Base-by-base conservation (phyloP, 2,888 invertebrate genomes). In the Pedicia rivosa region DNA sequence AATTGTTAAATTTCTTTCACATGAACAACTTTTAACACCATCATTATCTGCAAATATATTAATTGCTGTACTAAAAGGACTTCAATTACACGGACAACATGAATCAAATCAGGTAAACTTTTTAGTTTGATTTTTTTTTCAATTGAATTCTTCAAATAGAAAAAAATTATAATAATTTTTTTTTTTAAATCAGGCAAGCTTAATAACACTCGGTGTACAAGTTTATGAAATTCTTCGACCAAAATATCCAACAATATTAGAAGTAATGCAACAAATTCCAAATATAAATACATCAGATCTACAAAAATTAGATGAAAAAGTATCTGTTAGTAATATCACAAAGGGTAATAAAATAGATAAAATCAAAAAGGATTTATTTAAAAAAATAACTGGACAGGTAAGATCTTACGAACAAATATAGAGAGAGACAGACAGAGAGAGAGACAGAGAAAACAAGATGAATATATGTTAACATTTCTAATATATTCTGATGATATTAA, bases 321-420 rank as follows among this genome's bases (percentile, higher is more conserved):
- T 88, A 15, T 64, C 71, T 2, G 64, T 70, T 19, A 65, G 66
- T 2, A 65, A 65, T 36, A 70, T 72, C 12, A 65, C 71, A 46
- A 78, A 77, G 49, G 80, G 81, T 36, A 73, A 78, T 53, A 81
- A 84, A 59, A 75, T 82, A 30, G 90, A 91, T 54, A 88, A 88
- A 56, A 79, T 79, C 48, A 90, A 87, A 56, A 84, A 87, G 47
- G 91, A 92, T 55, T 66, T 84, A 35, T 91, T 91, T 61, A 88
- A 81, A 64, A 88, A 87, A 61, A 74, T 86, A 47, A 86, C 87
- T 7, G 73, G 76, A 42, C 75, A 77, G 62, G 81, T 81, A 57
- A 59, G 63, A 9, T 24, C n/a, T n/a, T n/a, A n/a, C n/a, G n/a
- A n/a, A 7, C 12, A 15, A 30, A 30, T 3, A 20, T 16, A 8